These are phyloP conservation scores for Alcis repandata DNA, from an alignment of 2,888 invertebrate species.

Conservation along the genomic window DNA sequence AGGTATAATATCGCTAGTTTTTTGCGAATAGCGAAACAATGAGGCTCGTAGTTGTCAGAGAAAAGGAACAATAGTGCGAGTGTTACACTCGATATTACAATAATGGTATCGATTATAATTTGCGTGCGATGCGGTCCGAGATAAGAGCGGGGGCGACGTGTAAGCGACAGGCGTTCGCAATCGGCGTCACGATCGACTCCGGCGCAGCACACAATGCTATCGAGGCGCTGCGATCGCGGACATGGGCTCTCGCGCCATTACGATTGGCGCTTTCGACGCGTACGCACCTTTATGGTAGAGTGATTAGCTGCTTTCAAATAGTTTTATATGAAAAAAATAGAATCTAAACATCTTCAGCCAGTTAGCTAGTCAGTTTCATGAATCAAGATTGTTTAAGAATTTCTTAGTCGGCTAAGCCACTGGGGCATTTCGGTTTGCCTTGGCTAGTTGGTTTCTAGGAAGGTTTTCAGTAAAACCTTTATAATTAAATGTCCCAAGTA, in stretches of 20 bases:
- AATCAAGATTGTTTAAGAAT: too few relatives aligned
- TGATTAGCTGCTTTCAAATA: conserved; percentile 70
- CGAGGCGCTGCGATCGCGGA: conserved; percentile 80
- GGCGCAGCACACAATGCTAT: conserved; percentile 82
- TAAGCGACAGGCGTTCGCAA: conserved; percentile 83
- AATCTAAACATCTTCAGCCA: background rate
- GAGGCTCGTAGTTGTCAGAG: conserved; percentile 59
- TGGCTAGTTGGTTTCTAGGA: too few relatives aligned
- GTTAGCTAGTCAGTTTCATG: background rate
- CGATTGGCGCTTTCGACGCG: conserved; percentile 76
- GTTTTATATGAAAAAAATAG: conserved; percentile 2
- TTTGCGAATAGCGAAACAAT: conserved; percentile 55
- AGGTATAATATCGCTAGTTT: conserved; percentile 37
- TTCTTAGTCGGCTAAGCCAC: background rate
- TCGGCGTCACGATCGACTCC: conserved; percentile 81
- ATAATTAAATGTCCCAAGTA: too few relatives aligned
- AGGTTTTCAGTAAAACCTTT: too few relatives aligned
- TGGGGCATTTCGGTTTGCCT: too few relatives aligned
- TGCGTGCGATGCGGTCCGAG: conserved; percentile 83
- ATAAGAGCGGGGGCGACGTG: conserved; percentile 81
- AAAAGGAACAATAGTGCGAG: conserved; percentile 81
- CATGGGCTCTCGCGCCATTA: conserved; percentile 81
- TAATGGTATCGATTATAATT: conserved; percentile 87
- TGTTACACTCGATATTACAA: conserved; percentile 84
- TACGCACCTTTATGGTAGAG: conserved; percentile 70